phyloP scores from a whole-genome alignment of 1,140 invertebrate genomes.

The Caenorhabditis remanei region DNA sequence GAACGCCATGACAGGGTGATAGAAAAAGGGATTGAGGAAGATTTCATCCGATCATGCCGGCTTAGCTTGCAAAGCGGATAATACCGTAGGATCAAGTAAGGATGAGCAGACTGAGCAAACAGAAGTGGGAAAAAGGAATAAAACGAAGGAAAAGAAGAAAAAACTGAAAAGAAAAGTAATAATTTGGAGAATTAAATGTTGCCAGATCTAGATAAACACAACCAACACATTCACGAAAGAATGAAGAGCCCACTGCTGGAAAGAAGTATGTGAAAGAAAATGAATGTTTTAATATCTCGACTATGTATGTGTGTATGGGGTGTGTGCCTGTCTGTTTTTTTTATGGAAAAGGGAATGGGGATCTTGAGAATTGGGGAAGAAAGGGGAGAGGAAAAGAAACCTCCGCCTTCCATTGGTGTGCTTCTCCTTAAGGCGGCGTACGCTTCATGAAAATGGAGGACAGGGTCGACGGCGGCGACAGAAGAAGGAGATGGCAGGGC shows the following conservation, averaged over 20 bases:
- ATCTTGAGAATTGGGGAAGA: slow-evolving; percentile 34
- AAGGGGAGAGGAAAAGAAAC: background rate
- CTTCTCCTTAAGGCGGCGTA: background rate
- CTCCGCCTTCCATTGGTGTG: background rate
- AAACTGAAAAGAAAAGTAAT: slow-evolving; percentile 10
- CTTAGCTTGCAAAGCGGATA: background rate
- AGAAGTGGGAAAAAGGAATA: background rate
- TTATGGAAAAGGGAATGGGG: slow-evolving; percentile 52
- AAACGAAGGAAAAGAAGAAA: background rate
- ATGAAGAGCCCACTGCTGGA: slow-evolving; percentile 9
- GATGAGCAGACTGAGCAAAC: slow-evolving; percentile 1
- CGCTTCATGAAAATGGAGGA: slow-evolving; percentile 28
- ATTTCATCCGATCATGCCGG: background rate
- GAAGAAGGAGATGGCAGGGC: slow-evolving; percentile 27
- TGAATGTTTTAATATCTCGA: slow-evolving; percentile 53
- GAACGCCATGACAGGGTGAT: too few relatives aligned
- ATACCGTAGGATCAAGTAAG: slow-evolving; percentile 28
- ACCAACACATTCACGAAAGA: slow-evolving; percentile 17
- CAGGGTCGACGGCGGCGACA: background rate
- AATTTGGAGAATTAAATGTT: slow-evolving; percentile 36
- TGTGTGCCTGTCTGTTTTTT: slow-evolving; percentile 39
- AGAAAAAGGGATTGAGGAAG: background rate
- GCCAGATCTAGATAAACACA: slow-evolving; percentile 16
- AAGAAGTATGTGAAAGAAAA: slow-evolving; percentile 23
- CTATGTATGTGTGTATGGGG: slow-evolving; percentile 36